Conservation (phyloP, 1,140 invertebrate genomes). For the Drosophila lacteicornis region DNA sequence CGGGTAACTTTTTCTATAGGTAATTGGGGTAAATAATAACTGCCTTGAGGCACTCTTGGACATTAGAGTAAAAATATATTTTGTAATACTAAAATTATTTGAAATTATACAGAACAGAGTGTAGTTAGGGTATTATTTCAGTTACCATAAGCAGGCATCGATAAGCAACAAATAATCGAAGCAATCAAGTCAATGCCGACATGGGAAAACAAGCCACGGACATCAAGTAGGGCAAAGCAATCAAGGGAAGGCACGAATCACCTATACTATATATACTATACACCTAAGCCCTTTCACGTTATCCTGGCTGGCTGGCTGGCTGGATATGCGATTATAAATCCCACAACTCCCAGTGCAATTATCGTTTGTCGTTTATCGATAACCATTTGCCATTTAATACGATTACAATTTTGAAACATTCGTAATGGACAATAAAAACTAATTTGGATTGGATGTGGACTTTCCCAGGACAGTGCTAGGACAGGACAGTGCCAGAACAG, state of each 20-base stretch:
- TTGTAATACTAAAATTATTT: not conserved
- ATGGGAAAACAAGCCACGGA: not conserved
- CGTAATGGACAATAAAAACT: constrained; percentile 47
- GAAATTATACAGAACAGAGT: not conserved
- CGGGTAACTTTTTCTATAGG: too few species aligned
- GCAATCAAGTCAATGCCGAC: constrained; percentile 9
- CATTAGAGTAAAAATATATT: too few species aligned
- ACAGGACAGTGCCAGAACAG: not conserved
- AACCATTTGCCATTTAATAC: constrained; percentile 41
- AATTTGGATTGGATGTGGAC: constrained; percentile 19
- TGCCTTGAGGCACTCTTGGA: too few species aligned
- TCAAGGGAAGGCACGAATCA: constrained; percentile 10
- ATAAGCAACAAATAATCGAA: constrained; percentile 1
- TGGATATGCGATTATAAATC: constrained; percentile 32
- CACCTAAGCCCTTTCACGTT: constrained; percentile 17
- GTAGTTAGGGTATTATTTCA: not conserved
- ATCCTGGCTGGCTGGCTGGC: not conserved
- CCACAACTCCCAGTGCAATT: constrained; percentile 28
- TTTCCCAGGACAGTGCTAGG: not conserved
- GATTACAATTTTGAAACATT: constrained; percentile 47
- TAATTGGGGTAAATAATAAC: too few species aligned
- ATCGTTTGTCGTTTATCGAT: constrained; percentile 44
- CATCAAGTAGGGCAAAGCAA: constrained; percentile 18
- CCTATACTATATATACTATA: not conserved
- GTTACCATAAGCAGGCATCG: not conserved